Base-by-base conservation (phyloP, 2,797 vertebrate species). In the Ctenochaetus hawaiiensis region DNA sequence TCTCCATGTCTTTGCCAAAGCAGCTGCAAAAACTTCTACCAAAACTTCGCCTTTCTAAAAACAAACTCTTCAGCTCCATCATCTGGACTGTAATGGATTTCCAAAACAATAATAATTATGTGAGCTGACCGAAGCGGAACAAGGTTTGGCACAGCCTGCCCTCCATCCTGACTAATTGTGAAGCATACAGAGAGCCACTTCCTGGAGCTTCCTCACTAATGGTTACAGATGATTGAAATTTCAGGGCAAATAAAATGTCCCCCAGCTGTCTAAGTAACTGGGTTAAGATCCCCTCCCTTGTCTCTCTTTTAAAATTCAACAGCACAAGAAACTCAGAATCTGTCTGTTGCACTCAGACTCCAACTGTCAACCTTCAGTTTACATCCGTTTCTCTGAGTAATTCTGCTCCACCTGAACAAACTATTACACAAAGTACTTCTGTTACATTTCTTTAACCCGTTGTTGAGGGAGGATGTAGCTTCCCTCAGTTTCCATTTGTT, bases 21-120 rank as follows among this genome's bases (percentile, higher is more conserved):
- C 90, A 95, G 91, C 88, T 94, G 92, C 76, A 90, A 74, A 91
- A 93, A 90, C 84, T 83, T 77, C 83, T 73, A 89, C 74, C 68
- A 88, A 89, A 92, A 91, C 80, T 70, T 51, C 48, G 68, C 67
- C 83, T 87, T 48, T 62, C 83, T 88, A 89, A 94, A 34, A 92
- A 94, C 80, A 92, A 93, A 93, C 89, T 84, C 73, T 80, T 83
- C 74, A 80, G 65, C 83, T 80, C 77, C 85, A 85, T 91, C 92
- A 93, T 92, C 89, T 90, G 90, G 89, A 87, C 80, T 84, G 71
- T 78, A 90, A 92, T 92, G 78, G 84, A 92, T 90, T 92, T 93
- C 89, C 88, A 92, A 91, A 94, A 94, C 89, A 94, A 93, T 93
- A 94, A 95, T 92, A 91, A 92, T 94, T 93, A 91, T 64, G 74